A percentile compares a stretch with the other conserved stretches of the same genome.
Conservation (phyloP, 1,140 invertebrate genomes). For the Cyphomyrmex costatus region DNA sequence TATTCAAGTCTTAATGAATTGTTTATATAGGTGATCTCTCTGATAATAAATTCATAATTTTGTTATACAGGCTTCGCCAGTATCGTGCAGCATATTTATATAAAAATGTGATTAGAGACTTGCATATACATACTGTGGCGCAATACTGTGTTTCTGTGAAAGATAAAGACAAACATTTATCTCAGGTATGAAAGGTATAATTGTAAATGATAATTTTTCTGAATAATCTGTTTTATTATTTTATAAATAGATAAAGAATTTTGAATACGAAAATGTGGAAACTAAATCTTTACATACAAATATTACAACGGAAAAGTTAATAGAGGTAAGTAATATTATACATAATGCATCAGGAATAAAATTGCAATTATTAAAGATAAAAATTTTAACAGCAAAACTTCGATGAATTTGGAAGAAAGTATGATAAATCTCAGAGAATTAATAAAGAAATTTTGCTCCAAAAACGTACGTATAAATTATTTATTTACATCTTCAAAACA, state of each 20-base stretch:
- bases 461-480: constrained; percentile 51
- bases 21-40: not conserved
- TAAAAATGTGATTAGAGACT: constrained; percentile 2
- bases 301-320: not conserved
- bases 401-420: not conserved
- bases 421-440: not conserved
- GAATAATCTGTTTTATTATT: constrained; percentile 4
- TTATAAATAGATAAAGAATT: constrained; percentile 19
- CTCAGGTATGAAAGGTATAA: not conserved
- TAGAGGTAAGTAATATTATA: constrained; percentile 30
- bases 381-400: constrained; percentile 29
- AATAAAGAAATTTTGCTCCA: not conserved
- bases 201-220: not conserved
- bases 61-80: constrained; percentile 20
- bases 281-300: not conserved
- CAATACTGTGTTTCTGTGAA: constrained; percentile 31
- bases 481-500: too few species aligned
- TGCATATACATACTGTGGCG: not conserved
- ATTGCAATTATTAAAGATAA: not conserved
- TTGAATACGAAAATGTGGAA: not conserved
- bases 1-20: not conserved
- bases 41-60: not conserved
- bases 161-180: not conserved
- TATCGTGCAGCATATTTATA: not conserved
- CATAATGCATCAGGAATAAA: not conserved